These are phyloP conservation scores for Chamaea fasciata DNA, from an alignment of 2,113 vertebrate genomes.

Conservation along the genomic window DNA sequence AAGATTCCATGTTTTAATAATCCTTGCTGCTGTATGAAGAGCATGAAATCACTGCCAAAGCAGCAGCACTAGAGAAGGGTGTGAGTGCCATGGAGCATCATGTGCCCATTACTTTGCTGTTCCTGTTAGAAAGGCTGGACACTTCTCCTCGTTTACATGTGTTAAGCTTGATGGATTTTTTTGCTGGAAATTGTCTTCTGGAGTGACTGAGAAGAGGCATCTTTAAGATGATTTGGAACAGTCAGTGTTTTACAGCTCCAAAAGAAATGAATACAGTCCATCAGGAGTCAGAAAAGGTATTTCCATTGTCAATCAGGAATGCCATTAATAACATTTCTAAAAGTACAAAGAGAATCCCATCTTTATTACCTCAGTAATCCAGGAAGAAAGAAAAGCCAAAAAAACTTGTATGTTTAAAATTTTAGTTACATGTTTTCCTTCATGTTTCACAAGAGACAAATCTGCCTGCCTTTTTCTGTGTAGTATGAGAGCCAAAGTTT, in stretches of 20 bases:
- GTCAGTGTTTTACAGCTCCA: not conserved
- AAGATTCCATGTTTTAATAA: not conserved
- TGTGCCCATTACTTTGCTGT: not conserved
- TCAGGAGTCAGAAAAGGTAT: not conserved
- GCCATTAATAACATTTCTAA: not conserved
- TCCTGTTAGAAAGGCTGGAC: not conserved
- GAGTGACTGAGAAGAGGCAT: not conserved
- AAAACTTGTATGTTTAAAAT: conserved; percentile 7
- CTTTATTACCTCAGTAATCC: conserved; percentile 24
- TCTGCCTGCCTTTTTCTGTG: not conserved
- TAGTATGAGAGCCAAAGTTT: not conserved
- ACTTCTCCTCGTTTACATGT: not conserved
- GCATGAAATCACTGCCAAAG: not conserved
- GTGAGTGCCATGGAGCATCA: not conserved
- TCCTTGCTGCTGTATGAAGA: not conserved
- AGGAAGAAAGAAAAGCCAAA: not conserved
- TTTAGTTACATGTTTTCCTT: conserved; percentile 30
- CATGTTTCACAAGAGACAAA: conserved; percentile 24
- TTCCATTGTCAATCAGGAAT: not conserved
- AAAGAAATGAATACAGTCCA: not conserved
- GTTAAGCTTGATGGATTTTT: not conserved
- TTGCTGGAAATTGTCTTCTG: not conserved
- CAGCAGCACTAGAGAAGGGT: not conserved
- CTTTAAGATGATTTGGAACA: not conserved
- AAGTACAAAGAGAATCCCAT: not conserved